Base-by-base conservation (phyloP, 2,113 vertebrate species). In the Symphodus melops region DNA sequence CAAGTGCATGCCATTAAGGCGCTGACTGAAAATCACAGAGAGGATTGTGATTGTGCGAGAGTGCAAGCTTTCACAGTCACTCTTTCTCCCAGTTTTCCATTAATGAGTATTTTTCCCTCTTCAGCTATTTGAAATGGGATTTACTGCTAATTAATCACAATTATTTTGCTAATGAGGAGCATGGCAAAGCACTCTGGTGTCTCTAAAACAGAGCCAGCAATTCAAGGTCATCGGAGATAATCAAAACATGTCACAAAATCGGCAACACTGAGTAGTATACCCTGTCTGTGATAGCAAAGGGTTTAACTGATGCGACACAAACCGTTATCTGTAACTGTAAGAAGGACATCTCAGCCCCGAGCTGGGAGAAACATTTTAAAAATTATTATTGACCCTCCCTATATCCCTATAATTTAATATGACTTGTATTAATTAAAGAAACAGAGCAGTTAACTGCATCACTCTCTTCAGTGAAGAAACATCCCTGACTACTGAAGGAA, bases 121-220 rank as follows among this genome's bases (percentile, higher is more conserved):
- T 79, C 75, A 80, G 83, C 83, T 72, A 78, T 85, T 84, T 84
- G 68, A 86, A 92, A 92, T 92, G 88, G 61, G 88, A 91, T 91
- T 84, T 79, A 21, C 72, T 69, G 83, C 89, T 93, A 94, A 94
- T 94, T 88, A 92, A 90, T 94, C 88, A 77, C 90, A 91, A 94
- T 94, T 92, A 93, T 87, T 79, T 88, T 77, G 56, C 82, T 90
- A 93, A 93, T 89, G 84, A 91, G 76, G 74, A 88, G 83, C 79
- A 75, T 68, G 75, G 85, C 76, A 80, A 83, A 68, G 79, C 51
- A 54, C 75, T 82, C 59, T 68, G 63, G 71, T 82, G 75, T 85
- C 85, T 85, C 75, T 72, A 78, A 80, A 81, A 90, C 55, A 70
- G 71, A 84, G 75, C 57, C 79, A 77, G 83, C 57, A 41, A 77